These are phyloP conservation scores for Chrysotoxum bicinctum DNA, from an alignment of 2,888 invertebrate species.

Conservation along the genomic window DNA sequence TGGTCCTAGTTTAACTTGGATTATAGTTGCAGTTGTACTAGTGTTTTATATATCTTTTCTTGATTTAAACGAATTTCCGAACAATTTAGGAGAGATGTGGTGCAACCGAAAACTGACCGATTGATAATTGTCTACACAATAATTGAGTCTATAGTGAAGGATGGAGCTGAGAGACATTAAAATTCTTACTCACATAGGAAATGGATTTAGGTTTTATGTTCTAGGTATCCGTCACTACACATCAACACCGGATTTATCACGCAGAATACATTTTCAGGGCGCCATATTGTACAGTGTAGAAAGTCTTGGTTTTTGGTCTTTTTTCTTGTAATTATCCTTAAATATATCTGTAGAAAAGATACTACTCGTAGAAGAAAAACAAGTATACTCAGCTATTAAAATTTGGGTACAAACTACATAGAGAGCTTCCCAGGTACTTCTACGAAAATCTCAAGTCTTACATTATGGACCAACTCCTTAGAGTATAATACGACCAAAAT, in stretches of 20 bases:
- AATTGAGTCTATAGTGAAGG: slow-evolving; percentile 51
- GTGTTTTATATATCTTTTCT: slow-evolving; percentile 18
- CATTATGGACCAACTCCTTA: too few species aligned
- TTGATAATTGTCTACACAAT: slow-evolving; percentile 66
- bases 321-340: too few species aligned
- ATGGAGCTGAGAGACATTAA: neutral
- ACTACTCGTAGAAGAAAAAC: too few species aligned
- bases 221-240: neutral
- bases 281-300: neutral
- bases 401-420: too few species aligned
- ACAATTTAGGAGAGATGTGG: slow-evolving; percentile 45
- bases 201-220: slow-evolving; percentile 35
- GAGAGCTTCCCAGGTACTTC: too few species aligned
- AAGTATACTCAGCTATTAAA: too few species aligned
- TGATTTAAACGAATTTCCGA: slow-evolving; percentile 52
- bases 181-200: neutral
- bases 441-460: too few species aligned
- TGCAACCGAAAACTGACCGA: slow-evolving; percentile 63
- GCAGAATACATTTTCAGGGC: neutral
- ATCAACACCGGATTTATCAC: neutral
- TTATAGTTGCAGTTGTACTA: neutral
- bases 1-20: neutral
- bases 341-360: too few species aligned
- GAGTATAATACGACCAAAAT: too few species aligned
- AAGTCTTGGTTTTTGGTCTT: neutral